Conservation (phyloP, 2,113 vertebrate genomes). For the Colius striatus region DNA sequence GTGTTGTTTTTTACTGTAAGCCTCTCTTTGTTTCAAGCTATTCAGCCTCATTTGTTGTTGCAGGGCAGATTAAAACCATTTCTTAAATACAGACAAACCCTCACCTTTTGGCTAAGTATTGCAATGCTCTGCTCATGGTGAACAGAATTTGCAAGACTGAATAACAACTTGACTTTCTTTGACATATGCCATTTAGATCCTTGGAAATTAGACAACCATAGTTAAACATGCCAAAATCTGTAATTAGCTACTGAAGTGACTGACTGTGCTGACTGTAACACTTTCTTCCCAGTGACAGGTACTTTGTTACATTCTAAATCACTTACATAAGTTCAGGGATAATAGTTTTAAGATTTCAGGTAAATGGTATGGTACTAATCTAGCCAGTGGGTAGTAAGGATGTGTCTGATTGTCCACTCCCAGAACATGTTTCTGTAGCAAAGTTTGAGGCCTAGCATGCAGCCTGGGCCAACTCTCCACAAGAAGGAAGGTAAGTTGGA, state of each 20-base stretch:
- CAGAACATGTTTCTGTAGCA: neutral
- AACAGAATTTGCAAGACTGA: neutral
- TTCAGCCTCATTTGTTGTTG: neutral
- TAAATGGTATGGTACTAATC: neutral
- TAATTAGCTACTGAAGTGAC: neutral
- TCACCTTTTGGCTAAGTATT: neutral
- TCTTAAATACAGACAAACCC: neutral
- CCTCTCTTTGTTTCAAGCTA: neutral
- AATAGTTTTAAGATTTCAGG: neutral
- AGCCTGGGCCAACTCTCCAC: neutral
- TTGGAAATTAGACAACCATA: neutral
- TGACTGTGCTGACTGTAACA: neutral
- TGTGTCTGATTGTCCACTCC: neutral
- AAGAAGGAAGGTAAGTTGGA: neutral
- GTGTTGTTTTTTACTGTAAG: neutral
- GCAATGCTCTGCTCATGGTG: neutral
- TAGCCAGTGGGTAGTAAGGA: neutral
- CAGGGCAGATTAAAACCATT: neutral
- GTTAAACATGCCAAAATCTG: neutral
- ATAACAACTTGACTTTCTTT: neutral
- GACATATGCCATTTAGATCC: neutral
- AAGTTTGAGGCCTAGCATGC: neutral
- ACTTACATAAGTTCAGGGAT: neutral
- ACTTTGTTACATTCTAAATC: neutral
- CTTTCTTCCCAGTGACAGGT: neutral